Conservation (phyloP, 2,888 invertebrate species). For the Asteroscopus sphinx region DNA sequence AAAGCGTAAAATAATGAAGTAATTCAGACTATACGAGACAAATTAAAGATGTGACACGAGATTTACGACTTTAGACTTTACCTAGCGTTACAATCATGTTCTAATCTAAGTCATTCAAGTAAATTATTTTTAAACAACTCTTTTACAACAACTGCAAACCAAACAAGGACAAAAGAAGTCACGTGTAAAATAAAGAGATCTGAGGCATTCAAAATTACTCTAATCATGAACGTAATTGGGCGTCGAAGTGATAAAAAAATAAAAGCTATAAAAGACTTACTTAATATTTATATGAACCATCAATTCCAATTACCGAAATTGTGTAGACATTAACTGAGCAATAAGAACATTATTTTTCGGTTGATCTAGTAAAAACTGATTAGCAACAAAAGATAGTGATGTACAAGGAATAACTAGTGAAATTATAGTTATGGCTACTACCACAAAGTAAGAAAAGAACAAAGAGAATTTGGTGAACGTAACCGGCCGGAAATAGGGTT, state of each 20-base stretch:
- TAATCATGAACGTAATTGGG: conserved; percentile 17
- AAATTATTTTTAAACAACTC: too few species aligned
- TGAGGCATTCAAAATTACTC: conserved; percentile 8
- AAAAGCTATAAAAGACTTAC: conserved; percentile 4
- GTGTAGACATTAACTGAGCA: conserved; percentile 6
- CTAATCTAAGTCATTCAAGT: too few species aligned
- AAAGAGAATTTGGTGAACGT: conserved; percentile 5
- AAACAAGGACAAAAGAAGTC: background rate
- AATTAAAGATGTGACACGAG: too few species aligned
- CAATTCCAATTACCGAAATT: conserved; percentile 44
- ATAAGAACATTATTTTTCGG: conserved; percentile 3
- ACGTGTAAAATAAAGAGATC: background rate
- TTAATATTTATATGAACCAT: conserved; percentile 20
- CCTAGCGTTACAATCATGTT: too few species aligned
- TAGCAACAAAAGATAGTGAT: conserved; percentile 2
- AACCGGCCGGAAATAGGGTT: conserved; percentile 11
- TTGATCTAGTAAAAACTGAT: conserved; percentile 1
- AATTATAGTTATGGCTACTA: background rate
- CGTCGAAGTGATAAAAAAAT: conserved; percentile 12
- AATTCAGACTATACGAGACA: too few species aligned
- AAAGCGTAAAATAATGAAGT: too few species aligned
- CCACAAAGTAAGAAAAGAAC: conserved; percentile 11
- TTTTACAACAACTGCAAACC: too few species aligned
- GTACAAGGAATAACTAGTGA: conserved; percentile 1
- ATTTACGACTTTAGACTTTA: too few species aligned